phyloP scores from a whole-genome alignment of 2,797 vertebrate genomes.

The Gallirallus australis region DNA sequence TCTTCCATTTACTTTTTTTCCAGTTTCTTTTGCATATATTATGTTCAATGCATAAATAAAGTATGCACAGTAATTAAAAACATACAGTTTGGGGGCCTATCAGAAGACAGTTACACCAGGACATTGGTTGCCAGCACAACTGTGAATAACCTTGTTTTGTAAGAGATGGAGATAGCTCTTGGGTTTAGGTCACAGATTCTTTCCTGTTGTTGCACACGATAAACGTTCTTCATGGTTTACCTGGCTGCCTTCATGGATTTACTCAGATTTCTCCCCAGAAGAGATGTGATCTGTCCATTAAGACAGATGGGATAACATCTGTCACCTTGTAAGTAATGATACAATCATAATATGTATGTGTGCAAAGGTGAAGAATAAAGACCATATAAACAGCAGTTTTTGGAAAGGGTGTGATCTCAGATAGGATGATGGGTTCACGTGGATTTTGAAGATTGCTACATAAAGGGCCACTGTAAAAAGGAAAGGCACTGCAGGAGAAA shows the following conservation, averaged over 20 bases:
- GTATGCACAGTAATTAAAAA: background rate
- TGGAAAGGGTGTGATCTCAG: background rate
- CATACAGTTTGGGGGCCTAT: background rate
- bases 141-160: background rate
- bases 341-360: rapidly evolving
- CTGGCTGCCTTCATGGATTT: background rate
- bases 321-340: background rate
- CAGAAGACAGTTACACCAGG: background rate
- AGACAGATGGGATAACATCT: background rate
- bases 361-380: background rate
- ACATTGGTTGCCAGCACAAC: background rate
- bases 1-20: background rate
- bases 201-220: background rate
- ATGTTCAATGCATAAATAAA: background rate
- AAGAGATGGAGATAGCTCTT: background rate
- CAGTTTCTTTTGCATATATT: background rate
- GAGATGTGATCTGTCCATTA: background rate
- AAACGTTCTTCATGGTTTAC: background rate
- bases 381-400: background rate
- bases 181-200: background rate
- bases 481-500: background rate
- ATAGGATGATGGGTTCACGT: background rate
- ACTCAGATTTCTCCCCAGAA: background rate
- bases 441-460: background rate
- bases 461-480: background rate